Base-by-base conservation (phyloP, 92 coral and sea anemone species). In the Montipora capitata region DNA sequence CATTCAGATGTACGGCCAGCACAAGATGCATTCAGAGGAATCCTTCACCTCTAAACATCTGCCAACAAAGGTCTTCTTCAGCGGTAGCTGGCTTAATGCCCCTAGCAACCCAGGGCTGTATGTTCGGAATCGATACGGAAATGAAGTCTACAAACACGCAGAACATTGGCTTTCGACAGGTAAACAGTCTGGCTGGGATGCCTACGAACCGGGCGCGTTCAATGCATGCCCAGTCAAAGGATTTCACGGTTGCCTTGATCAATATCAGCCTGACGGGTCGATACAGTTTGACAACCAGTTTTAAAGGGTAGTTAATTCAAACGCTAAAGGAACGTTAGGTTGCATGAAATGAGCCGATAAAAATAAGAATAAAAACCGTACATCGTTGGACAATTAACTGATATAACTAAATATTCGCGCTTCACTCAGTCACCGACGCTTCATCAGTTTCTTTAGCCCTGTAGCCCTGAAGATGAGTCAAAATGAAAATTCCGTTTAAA, bases 161-260 rank as follows among this genome's bases (percentile, higher is more conserved):
- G 98, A 95, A 63, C 98, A 95, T 70, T 95, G 98, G 98, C 72
- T 95, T 67, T 68, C 94, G 35, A 93, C 95, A 17, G 95, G 95
- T 18, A 86, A 90, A 68, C 77, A 85, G 40, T 93, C 98, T 8
- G 96, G 98, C 11, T 95, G 98, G 98, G 91, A 76, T 17, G 72
- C 74, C 0, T 95, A 95, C 84, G 93, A 93, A 41, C 88, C 90
- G 4, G 79, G 87, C 8, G 90, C 67, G 38, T 95, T 95, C 58
- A 76, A 77, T 70, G 17, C 88, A 38, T 95, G 98, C 45, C 95
- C 95, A 14, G 86, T 93, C 13, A 84, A 82, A 67, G 95, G 95
- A 57, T 95, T 91, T 66, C 98, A 95, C 76, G 96, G 98, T 51
- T 95, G 98, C 58, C 77, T 95, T 5, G 98, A 95, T 78, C 93